Base-by-base conservation (phyloP, 2,113 vertebrate genomes). In the Megalops atlanticus region DNA sequence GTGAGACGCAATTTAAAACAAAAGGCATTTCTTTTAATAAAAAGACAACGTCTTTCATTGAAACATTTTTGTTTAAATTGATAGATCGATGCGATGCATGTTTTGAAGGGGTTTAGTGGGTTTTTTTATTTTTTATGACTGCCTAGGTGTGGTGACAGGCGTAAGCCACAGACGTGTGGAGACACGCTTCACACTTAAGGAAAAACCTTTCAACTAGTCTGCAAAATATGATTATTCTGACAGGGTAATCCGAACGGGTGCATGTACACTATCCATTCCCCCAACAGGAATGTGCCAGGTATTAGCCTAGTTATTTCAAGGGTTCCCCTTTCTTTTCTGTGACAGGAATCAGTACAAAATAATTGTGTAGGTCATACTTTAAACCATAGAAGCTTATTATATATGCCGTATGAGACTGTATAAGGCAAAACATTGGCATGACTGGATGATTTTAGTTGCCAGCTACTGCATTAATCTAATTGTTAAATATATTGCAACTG, bases 81-180 rank as follows among this genome's bases (percentile, higher is more conserved):
- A 39, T 43, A 83, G 74, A 81, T 88, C 64, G 79, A 38, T 58
- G 31, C 41, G 12, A 86, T 88, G 91, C 89, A 90, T 84, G 35
- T 80, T 73, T 54, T 80, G 54, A 75, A 81, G 31, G 52, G 15
- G 64, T 76, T 76, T 39, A 82, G 74, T 36, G 75, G 41, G 31
- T 73, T 75, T 77, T 76, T n/a, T n/a, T n/a, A n/a, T n/a, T 81
- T 41, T 40, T 49, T 70, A 49, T 52, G n/a, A 78, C 47, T 78
- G 45, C 52, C 75, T 27, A 94, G 92, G 94, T 82, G 93, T 93
- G 93, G 92, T 93, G 92, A 93, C 90, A 94, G 90, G 85, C 89
- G 87, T 82, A 80, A 87, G 83, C 76, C 86, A 85, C 83, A 83
- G 90, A 73, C 94, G 83, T 93, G 94, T 92, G 86, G 87, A 81